A percentile compares a stretch with the other conserved stretches of the same genome.
Conservation (phyloP, 2,113 vertebrate species). For the Xyliphius kryptos region DNA sequence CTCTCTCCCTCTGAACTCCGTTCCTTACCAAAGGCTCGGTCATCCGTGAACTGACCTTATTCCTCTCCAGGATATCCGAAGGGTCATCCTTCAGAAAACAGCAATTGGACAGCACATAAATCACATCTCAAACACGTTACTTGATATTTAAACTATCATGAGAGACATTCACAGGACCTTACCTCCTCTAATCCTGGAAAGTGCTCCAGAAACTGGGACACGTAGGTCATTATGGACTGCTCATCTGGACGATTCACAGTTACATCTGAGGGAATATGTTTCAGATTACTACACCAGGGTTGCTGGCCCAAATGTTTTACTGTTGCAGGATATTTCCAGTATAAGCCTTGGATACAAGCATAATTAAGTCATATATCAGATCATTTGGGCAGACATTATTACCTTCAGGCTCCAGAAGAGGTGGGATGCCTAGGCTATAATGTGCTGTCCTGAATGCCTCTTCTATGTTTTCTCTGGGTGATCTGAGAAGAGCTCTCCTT, state of each 20-base stretch:
- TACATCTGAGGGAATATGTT: too few species aligned
- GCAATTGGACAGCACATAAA: slow-evolving; percentile 14
- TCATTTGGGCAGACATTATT: too few species aligned
- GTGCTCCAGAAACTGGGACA: slow-evolving; percentile 90
- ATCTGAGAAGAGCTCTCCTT: slow-evolving; percentile 78
- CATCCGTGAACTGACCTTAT: slow-evolving; percentile 48
- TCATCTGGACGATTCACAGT: slow-evolving; percentile 81
- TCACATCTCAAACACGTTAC: too few species aligned
- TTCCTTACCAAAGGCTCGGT: slow-evolving; percentile 47
- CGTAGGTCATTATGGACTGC: slow-evolving; percentile 90
- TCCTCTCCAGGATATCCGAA: slow-evolving; percentile 51
- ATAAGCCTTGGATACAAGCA: too few species aligned
- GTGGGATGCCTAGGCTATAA: slow-evolving; percentile 79
- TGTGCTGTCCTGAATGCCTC: slow-evolving; percentile 86
- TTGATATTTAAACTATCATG: background rate
- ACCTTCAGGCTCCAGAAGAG: slow-evolving; percentile 92
- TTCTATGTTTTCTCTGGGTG: slow-evolving; percentile 79
- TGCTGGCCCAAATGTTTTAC: too few species aligned
- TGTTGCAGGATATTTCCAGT: too few species aligned
- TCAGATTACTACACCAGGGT: too few species aligned
- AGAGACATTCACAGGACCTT: slow-evolving; percentile 39
- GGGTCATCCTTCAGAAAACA: slow-evolving; percentile 48
- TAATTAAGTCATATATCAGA: too few species aligned
- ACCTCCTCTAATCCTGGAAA: slow-evolving; percentile 87
- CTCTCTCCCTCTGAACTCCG: slow-evolving; percentile 53